These are phyloP conservation scores for Hetaerina americana DNA, from an alignment of 1,140 invertebrate species.

Conservation along the genomic window DNA sequence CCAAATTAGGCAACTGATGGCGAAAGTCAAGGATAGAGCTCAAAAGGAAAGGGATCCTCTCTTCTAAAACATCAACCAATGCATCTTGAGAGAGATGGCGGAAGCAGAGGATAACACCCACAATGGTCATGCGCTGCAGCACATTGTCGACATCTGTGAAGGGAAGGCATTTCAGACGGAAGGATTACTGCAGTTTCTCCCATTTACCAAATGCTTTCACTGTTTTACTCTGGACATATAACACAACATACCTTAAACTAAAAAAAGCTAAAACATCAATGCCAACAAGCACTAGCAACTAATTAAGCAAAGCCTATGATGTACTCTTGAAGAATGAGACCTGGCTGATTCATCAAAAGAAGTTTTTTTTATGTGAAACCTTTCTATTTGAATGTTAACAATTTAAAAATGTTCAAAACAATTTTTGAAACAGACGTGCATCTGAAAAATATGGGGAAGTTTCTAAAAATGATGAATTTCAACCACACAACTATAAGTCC, in stretches of 20 bases:
- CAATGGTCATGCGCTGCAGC: conserved; percentile 91
- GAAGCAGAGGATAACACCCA: conserved; percentile 94
- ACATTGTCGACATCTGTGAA: conserved; percentile 76
- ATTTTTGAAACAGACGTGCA: background rate
- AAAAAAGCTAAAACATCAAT: no score
- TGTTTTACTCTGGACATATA: no score
- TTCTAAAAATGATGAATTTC: background rate
- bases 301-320: no score
- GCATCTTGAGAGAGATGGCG: conserved; percentile 85
- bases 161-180: conserved; percentile 9
- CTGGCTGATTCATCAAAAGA: no score
- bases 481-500: background rate
- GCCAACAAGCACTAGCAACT: no score
- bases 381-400: no score
- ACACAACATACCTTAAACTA: no score
- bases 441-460: conserved; percentile 9
- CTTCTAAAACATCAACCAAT: conserved; percentile 83
- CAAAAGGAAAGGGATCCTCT: conserved; percentile 91
- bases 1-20: conserved; percentile 79
- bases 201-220: no score
- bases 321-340: no score
- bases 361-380: no score
- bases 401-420: no score
- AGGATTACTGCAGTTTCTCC: background rate
- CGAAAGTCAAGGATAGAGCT: conserved; percentile 91